These are phyloP conservation scores for Megathymus violae DNA, from an alignment of 1,140 invertebrate species.

Conservation along the genomic window DNA sequence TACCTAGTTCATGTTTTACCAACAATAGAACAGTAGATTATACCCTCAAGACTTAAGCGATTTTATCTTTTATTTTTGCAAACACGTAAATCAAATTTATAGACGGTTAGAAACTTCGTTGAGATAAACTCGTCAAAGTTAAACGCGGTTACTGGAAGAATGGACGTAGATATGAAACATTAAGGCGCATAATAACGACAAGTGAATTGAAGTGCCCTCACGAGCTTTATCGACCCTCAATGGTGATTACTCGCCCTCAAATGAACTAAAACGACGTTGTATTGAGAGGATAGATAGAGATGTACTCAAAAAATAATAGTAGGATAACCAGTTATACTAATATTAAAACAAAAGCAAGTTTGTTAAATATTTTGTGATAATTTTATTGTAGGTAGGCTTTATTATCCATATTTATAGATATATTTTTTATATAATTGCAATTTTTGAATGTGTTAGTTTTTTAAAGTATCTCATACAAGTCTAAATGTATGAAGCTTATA, in stretches of 20 bases:
- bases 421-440: too few relatives aligned
- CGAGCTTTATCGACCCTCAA: conserved; percentile 26
- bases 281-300: conserved; percentile 36
- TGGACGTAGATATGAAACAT: conserved; percentile 19
- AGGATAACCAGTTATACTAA: not conserved
- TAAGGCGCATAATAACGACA: conserved; percentile 29
- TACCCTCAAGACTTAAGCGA: too few relatives aligned
- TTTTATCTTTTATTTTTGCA: not conserved
- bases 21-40: too few relatives aligned
- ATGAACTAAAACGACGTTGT: conserved; percentile 56
- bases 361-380: too few relatives aligned
- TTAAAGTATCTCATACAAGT: too few relatives aligned
- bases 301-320: conserved; percentile 1
- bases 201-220: conserved; percentile 31
- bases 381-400: too few relatives aligned
- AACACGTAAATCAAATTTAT: not conserved
- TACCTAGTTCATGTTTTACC: too few relatives aligned
- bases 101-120: not conserved
- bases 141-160: conserved; percentile 10
- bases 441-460: too few relatives aligned
- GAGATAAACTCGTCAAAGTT: conserved; percentile 13
- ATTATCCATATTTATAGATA: too few relatives aligned
- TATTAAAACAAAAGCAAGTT: too few relatives aligned
- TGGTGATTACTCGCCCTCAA: conserved; percentile 42
- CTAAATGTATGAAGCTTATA: too few relatives aligned